Evolutionary conservation across 2,797 vertebrate species (phyloP), one percentile per base, ranked within the genome.

Genomic region (Ciconia nigra): DNA sequence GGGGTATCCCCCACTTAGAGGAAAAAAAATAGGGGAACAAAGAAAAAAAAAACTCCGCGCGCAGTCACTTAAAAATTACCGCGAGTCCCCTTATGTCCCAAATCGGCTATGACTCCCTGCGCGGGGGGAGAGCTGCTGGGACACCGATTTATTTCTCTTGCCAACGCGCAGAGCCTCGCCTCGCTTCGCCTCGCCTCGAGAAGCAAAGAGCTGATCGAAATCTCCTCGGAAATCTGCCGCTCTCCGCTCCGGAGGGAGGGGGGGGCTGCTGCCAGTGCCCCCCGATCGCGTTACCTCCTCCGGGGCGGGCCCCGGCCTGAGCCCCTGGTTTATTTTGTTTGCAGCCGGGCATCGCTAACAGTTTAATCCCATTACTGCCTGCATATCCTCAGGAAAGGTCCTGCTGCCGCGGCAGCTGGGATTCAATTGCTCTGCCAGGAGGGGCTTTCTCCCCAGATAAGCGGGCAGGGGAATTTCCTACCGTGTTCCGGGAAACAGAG

Each of bases 311-410:
- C 83, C 37, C 25, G 2, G 28, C 65, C 42, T 0, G 8, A 91
- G 88, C 49, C 17, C 39, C 6, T 8, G 7, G 2, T 29, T 90
- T 72, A 37, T 92, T 96, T 94, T 79, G 83, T 87, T 97, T 87
- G 87, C 71, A 63, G 73, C 55, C 41, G 18, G 73, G 49, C 88
- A 94, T 25, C 39, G 59, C 89, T 88, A 91, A 74, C 95, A 74
- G 84, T 37, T 94, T 97, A 97, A 97, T 97, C 96, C 79, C 90
- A 93, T 97, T 96, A 97, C 18, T 15, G 70, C 66, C 73, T 95
- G 95, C 97, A 97, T 97, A 97, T 97, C 95, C 95, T 94, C 59
- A 52, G 87, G 58, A 95, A 91, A 65, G 39, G 46, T 82, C 42
- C 72, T 10, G 65, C 72, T 63, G 92, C 72, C 9, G n/a, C 37